Base-by-base conservation (phyloP, 2,113 vertebrate genomes). In the Suricata suricatta region DNA sequence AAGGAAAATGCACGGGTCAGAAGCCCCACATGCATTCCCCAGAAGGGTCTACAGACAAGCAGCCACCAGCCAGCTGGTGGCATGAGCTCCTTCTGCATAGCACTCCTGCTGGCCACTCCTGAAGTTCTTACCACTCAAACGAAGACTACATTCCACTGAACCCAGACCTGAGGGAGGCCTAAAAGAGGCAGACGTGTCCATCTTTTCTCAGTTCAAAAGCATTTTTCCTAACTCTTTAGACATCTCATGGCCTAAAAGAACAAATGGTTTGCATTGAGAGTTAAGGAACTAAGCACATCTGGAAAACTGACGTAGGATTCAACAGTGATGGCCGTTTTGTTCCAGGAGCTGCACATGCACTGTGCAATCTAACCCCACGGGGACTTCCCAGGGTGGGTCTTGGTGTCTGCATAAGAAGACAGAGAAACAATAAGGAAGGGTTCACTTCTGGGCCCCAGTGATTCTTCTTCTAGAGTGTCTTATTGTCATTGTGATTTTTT, bases 171-270 rank as follows among this genome's bases (percentile, higher is more conserved):
- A 83, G 21, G 80, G 57, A 35, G 52, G 60, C 5, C 15, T 64
- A 72, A 44, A n/a, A 88, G 88, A 57, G 12, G 33, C 29, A 90
- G 71, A 16, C 52, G 82, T 50, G 27, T 82, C 81, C 4, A 50
- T 27, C 25, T 77, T 90, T 81, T 88, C 69, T 93, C n/a, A 88
- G 23, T 69, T 68, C 57, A 29, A 90, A 91, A 77, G 16, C 29
- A 82, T 88, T 97, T 90, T 95, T 81, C 57, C 88, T 76, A 85
- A 88, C 17, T 88, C 50, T 76, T 74, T n/a, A 74, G 84, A 47
- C 17, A 83, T 31, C 16, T 16, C 50, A 33, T 68, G 50, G 8
- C n/a, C 38, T 82, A 86, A 66, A 3, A 21, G 64, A 69, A 74
- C 33, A 84, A 63, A 74, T 1, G 92, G 50, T 19, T 82, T 13